Evolutionary conservation across 1,140 invertebrate species (phyloP), one percentile per base, ranked within the genome.

Genomic region (Drosophila littoralis): DNA sequence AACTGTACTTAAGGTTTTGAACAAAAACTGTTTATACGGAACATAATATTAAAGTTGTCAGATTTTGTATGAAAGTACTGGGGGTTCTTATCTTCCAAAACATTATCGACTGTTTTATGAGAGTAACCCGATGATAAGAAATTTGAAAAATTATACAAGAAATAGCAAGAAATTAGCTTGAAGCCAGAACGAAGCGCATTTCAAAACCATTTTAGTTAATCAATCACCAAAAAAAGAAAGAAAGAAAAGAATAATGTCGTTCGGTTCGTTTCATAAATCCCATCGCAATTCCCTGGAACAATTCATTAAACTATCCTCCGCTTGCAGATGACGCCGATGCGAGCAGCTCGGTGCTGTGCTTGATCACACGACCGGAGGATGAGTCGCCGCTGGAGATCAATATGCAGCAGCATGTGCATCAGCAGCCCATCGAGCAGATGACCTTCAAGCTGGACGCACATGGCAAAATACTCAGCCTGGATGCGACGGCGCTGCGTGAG

Each of bases 361-460:
- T 97, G 91, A 96, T 98, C 79, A 95, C 96, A 72, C 94, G 95
- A 74, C 96, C 95, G 89, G 97, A 98, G 92, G 96, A 97, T 90
- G 95, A 95, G 77, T 93, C 95, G 81, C 94, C 94, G 81, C 93
- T 94, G 75, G 93, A 95, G 78, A 95, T 93, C 95, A 93, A 93
- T 83, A 93, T 93, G 76, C 93, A 91, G 90, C 92, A 93, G 93
- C 91, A 92, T 48, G 82, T 91, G 48, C 83, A 89, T 42, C 91
- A 92, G 93, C 94, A 86, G 93, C 94, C 84, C 94, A 89, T 97
- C 78, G 97, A 98, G 93, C 97, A 98, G 92, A 98, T 99, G 93
- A 97, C 97, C 83, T 97, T 98, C 90, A 97, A 97, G 94, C 94
- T 98, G 91, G 97, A 98, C 93, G 94, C 94, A 66, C 94, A 95